Evolutionary conservation across 1,140 invertebrate genomes (phyloP).

Genomic region (Drosophila nannoptera): DNA sequence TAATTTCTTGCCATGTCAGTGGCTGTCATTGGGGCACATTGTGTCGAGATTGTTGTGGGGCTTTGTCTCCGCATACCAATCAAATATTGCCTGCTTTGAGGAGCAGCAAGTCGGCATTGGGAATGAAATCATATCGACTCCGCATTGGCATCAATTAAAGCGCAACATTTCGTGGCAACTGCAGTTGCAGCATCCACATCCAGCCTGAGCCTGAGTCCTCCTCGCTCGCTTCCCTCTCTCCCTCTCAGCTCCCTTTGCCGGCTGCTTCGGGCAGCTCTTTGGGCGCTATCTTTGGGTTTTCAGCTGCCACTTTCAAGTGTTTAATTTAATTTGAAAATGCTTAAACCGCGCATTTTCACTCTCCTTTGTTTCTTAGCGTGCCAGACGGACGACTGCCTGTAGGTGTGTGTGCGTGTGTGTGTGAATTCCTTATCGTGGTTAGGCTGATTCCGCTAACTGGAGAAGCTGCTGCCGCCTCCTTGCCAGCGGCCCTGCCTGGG

Average conservation of each 20-base stretch:
- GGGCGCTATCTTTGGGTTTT: constrained; percentile 23
- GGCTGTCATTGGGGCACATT: too few species aligned
- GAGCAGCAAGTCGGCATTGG: too few species aligned
- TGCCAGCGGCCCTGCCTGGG: neutral
- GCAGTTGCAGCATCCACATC: too few species aligned
- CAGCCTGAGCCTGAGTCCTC: too few species aligned
- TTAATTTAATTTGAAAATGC: constrained; percentile 74
- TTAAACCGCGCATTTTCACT: constrained; percentile 62
- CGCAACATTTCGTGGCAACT: neutral
- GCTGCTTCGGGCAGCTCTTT: constrained; percentile 4
- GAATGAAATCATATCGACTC: too few species aligned
- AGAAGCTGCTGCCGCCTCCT: neutral
- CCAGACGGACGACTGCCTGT: constrained; percentile 1
- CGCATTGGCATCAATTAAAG: too few species aligned
- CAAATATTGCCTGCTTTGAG: too few species aligned
- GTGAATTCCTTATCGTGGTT: constrained; percentile 46
- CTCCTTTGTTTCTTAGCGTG: constrained; percentile 43
- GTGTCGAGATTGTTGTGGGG: too few species aligned
- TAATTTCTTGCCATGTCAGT: too few species aligned
- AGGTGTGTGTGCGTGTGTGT: constrained; percentile 23
- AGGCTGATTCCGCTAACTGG: constrained; percentile 43
- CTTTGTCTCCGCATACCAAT: too few species aligned
- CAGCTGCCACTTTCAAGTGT: constrained; percentile 40
- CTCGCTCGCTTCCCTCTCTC: too few species aligned
- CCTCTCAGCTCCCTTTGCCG: neutral